These are phyloP conservation scores for Chrysomallon squamiferum DNA, from an alignment of 1,140 invertebrate species.

Conservation along the genomic window DNA sequence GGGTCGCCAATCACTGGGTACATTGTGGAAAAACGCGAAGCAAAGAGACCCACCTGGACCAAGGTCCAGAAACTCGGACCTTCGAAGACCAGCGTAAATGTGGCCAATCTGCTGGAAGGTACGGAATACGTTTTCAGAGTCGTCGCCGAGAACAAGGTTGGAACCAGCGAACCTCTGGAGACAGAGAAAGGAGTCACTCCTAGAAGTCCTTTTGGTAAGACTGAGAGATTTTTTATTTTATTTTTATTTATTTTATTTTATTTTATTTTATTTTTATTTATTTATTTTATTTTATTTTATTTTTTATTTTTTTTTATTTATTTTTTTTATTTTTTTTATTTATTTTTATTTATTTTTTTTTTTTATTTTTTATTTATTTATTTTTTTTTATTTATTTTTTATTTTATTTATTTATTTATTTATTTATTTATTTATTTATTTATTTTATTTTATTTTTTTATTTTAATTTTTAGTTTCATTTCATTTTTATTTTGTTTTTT, in stretches of 20 bases:
- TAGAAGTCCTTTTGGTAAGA: constrained; percentile 93
- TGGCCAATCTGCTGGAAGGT: constrained; percentile 84
- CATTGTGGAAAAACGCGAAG: constrained; percentile 60
- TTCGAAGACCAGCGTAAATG: constrained; percentile 72
- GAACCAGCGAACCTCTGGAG: constrained; percentile 87
- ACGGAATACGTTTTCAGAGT: constrained; percentile 96
- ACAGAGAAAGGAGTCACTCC: constrained; percentile 79
- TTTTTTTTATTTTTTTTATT: neutral
- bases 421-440: no score
- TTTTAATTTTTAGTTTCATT: no score
- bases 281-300: neutral
- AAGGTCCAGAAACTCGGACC: constrained; percentile 69
- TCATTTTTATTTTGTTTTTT: no score
- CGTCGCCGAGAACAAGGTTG: constrained; percentile 96
- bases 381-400: no score
- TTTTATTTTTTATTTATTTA: no score
- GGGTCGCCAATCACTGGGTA: constrained; percentile 72
- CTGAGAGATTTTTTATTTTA: neutral
- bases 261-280: neutral
- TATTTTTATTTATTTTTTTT: no score
- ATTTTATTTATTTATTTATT: no score
- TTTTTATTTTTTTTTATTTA: neutral
- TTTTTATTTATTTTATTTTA: neutral
- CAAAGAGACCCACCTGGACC: constrained; percentile 84
- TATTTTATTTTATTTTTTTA: no score